Conservation (phyloP, 2,797 vertebrate species). For the Sebastes aleutianus region DNA sequence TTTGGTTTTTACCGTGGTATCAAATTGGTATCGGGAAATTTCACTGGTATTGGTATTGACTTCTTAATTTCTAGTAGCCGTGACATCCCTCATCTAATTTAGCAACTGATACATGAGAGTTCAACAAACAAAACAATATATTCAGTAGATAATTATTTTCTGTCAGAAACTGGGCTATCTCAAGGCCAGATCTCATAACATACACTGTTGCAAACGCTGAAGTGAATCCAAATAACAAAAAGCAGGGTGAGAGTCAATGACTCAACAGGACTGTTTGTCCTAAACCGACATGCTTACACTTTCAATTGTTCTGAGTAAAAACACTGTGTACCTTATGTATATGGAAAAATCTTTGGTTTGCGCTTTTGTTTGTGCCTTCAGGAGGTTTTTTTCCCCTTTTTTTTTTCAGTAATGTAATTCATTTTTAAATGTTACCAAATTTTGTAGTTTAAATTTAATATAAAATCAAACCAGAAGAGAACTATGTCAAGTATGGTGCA, state of each 20-base stretch:
- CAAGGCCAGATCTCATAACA: constrained; percentile 9
- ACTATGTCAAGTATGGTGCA: background rate
- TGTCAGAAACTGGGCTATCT: constrained; percentile 5
- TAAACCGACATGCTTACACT: constrained; percentile 33
- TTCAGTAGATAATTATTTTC: constrained; percentile 19
- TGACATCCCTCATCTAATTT: background rate
- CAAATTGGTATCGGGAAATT: too few relatives aligned
- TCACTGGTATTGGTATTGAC: too few relatives aligned
- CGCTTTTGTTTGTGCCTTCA: background rate
- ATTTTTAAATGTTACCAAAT: background rate
- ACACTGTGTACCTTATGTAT: background rate
- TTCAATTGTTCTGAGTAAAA: constrained; percentile 45
- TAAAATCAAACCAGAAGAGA: background rate
- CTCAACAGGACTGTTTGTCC: constrained; percentile 45
- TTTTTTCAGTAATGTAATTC: background rate
- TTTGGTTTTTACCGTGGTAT: too few relatives aligned
- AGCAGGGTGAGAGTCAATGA: constrained; percentile 28
- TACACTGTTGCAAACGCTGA: background rate
- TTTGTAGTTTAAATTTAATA: background rate
- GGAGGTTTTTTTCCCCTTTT: background rate
- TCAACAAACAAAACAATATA: background rate
- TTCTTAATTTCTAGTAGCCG: too few relatives aligned
- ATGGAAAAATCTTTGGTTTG: constrained; percentile 23
- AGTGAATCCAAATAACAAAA: constrained; percentile 39
- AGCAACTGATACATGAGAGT: background rate